Evolutionary conservation across 2,113 vertebrate genomes (phyloP).

Genomic region (Urocolius indicus): DNA sequence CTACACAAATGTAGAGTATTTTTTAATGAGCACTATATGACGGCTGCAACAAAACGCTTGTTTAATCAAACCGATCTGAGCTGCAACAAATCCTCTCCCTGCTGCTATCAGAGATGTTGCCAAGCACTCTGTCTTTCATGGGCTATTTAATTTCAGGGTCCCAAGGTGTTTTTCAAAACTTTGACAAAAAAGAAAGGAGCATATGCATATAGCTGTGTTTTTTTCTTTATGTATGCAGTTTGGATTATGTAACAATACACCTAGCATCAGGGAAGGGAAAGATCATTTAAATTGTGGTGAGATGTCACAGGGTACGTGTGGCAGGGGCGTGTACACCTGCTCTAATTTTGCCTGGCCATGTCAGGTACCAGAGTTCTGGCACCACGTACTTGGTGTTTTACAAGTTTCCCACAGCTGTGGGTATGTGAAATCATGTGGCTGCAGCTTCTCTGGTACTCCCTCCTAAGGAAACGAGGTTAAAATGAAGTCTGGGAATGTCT

Average conservation of each 20-base stretch:
- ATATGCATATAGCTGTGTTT: neutral
- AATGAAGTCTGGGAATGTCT: neutral
- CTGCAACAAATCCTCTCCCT: constrained; percentile 22
- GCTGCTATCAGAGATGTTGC: constrained; percentile 30
- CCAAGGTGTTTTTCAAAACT: constrained; percentile 7
- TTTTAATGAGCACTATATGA: constrained; percentile 54
- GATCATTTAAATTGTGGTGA: neutral
- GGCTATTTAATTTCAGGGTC: constrained; percentile 23
- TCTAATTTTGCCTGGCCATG: neutral
- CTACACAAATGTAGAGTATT: constrained; percentile 44
- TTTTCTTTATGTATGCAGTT: neutral
- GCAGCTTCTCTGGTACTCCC: neutral
- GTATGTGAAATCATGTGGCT: neutral
- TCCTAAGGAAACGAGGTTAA: neutral
- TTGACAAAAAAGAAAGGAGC: neutral
- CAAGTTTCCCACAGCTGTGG: neutral
- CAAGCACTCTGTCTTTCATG: neutral
- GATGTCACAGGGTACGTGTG: neutral
- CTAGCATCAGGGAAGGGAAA: neutral
- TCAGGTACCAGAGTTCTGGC: neutral
- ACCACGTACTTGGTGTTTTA: neutral
- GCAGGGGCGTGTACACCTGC: neutral
- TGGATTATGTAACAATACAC: neutral
- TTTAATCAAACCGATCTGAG: constrained; percentile 46
- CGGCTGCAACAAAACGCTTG: constrained; percentile 24